These are phyloP conservation scores for Drosophila leonis DNA, from an alignment of 2,888 invertebrate genomes.

Conservation along the genomic window DNA sequence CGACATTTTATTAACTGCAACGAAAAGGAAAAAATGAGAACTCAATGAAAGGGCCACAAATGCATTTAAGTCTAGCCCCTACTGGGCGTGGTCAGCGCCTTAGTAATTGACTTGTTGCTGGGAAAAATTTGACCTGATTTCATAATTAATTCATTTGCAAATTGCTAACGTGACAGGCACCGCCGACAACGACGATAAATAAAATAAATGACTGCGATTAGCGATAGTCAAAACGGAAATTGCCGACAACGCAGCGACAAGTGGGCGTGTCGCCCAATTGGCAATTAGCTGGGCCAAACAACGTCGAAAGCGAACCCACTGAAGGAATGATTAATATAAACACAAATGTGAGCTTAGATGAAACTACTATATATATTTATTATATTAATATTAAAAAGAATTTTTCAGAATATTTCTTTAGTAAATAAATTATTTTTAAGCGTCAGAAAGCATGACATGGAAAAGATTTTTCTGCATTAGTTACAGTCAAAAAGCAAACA, in stretches of 20 bases:
- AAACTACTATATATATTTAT: not conserved
- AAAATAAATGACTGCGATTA: slow-evolving; percentile 59
- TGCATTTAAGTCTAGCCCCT: slow-evolving; percentile 29
- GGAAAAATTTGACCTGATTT: slow-evolving; percentile 55
- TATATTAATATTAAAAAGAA: not conserved
- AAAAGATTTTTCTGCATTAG: slow-evolving; percentile 62
- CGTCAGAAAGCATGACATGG: slow-evolving; percentile 16
- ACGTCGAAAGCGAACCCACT: not conserved
- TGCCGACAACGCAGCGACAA: slow-evolving; percentile 40
- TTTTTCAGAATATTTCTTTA: not conserved
- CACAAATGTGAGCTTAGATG: not conserved
- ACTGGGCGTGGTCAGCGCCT: not conserved
- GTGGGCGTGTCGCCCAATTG: slow-evolving; percentile 38
- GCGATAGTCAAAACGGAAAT: slow-evolving; percentile 54
- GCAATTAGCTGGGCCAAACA: slow-evolving; percentile 39
- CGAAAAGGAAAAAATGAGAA: not conserved
- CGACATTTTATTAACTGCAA: slow-evolving; percentile 90
- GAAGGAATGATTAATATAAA: not conserved
- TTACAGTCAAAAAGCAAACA: slow-evolving; percentile 61
- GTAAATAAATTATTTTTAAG: not conserved
- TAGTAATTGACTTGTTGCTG: slow-evolving; percentile 57
- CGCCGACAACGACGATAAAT: slow-evolving; percentile 63
- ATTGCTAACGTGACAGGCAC: slow-evolving; percentile 55
- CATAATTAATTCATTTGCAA: slow-evolving; percentile 63
- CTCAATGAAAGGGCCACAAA: slow-evolving; percentile 35